Evolutionary conservation across 1,140 invertebrate species (phyloP), one percentile per base, ranked within the genome.

Genomic region (Ephestia elutella): DNA sequence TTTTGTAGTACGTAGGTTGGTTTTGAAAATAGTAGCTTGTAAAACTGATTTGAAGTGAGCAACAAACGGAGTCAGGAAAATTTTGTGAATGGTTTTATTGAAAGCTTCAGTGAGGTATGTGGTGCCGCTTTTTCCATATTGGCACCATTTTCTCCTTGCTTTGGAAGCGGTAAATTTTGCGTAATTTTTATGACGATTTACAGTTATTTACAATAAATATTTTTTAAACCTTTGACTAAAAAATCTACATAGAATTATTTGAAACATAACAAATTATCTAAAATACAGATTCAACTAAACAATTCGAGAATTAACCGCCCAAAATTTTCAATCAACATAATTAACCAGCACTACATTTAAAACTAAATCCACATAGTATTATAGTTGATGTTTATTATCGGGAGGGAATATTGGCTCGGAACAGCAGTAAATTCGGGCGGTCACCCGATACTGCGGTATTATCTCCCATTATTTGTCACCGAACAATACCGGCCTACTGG

Each of bases 401-500:
- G 75, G 65, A 65, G 75, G 72, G 77, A 82, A 86, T 83, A 86
- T 85, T 85, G 84, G 82, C 84, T 84, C 75, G 80, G 81, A 79
- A 72, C 63, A 81, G 79, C 80, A 73, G 72, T 87, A 85, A 85
- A 87, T 87, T 81, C 71, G 70, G 61, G 56, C 66, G 68, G 75
- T 82, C 81, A 87, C 75, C 72, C 80, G 83, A 87, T 87, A 87
- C 70, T 78, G 75, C 78, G 80, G 79, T 75, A 86, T 87, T 87
- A 87, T 87, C 84, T 81, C 66, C 76, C 72, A 82, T 87, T 83
- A 87, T 87, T 86, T 85, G 83, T 86, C 83, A 83, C 71, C 79
- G 77, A 82, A 85, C 83, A 86, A 86, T 86, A 59, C 73, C 71
- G 70, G 72, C 72, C 66, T 73, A 73, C 72, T 75, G 70, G 71